Evolutionary conservation across 2,797 vertebrate species (phyloP).

Genomic region (Spheniscus humboldti): DNA sequence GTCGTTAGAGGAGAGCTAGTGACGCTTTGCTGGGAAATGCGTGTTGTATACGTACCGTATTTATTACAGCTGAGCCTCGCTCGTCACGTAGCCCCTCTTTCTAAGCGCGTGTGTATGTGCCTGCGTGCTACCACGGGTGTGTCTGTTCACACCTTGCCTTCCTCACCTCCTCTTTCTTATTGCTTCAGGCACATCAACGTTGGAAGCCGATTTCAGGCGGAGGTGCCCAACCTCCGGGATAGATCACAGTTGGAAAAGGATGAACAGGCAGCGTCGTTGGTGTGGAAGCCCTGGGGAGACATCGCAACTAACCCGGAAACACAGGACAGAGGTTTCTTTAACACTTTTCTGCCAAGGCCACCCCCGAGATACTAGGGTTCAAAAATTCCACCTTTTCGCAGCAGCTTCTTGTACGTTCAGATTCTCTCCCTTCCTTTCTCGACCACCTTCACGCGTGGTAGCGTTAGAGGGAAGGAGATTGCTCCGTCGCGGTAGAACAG

Average conservation of each 20-base stretch:
- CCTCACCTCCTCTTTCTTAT: neutral
- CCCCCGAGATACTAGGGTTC: too few species aligned
- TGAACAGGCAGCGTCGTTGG: conserved; percentile 64
- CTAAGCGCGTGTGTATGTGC: fast-evolving
- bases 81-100: neutral
- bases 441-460: too few species aligned
- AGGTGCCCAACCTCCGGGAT: conserved; percentile 70
- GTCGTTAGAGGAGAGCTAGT: neutral
- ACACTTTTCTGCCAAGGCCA: neutral
- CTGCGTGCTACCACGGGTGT: fast-evolving
- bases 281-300: conserved; percentile 78
- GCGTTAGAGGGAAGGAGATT: neutral
- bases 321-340: conserved; percentile 67
- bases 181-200: conserved; percentile 76
- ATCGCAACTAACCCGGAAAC: conserved; percentile 64
- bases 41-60: fast-evolving
- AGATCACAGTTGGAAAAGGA: conserved; percentile 6
- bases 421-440: neutral
- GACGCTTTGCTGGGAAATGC: neutral
- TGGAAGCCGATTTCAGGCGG: conserved; percentile 77
- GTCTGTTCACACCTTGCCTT: neutral
- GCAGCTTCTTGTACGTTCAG: neutral
- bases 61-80: neutral
- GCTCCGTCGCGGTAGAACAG: too few species aligned
- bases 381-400: neutral